A percentile compares a stretch with the other conserved stretches of the same genome.
Conservation (phyloP, 2,888 invertebrate genomes). For the Rapana venosa region DNA sequence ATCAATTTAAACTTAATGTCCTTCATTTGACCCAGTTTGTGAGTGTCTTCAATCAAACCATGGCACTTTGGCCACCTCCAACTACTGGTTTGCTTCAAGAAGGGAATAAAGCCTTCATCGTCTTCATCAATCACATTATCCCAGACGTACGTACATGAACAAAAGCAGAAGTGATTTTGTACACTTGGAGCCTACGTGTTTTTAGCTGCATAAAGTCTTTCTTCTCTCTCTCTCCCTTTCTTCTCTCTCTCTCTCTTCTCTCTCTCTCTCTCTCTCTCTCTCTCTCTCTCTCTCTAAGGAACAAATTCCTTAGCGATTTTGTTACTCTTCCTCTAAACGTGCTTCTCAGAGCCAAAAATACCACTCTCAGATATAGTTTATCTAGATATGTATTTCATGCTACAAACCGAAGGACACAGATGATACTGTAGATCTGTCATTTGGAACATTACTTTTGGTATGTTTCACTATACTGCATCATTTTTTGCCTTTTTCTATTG, state of each 20-base stretch:
- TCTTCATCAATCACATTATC: background rate
- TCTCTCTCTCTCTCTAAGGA: no score
- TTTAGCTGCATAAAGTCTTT: background rate
- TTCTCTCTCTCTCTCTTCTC: background rate
- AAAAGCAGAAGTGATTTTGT: no score
- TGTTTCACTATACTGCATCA: no score
- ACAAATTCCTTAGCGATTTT: no score
- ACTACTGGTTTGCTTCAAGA: background rate
- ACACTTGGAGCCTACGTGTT: no score
- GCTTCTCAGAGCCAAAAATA: background rate
- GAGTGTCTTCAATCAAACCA: no score
- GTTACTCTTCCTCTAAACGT: background rate
- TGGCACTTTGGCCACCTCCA: background rate
- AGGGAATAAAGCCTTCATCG: background rate
- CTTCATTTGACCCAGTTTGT: no score
- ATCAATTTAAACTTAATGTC: no score
- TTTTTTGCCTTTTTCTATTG: no score
- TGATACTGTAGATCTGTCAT: no score
- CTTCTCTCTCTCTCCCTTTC: background rate
- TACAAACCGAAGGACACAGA: constrained; percentile 89
- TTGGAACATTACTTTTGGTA: no score
- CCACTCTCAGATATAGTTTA: constrained; percentile 46
- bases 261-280: background rate
- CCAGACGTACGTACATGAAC: no score
- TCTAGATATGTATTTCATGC: constrained; percentile 78